Evolutionary conservation across 2,113 vertebrate species (phyloP), one percentile per base, ranked within the genome.

Genomic region (Gallinago paraguaiae): DNA sequence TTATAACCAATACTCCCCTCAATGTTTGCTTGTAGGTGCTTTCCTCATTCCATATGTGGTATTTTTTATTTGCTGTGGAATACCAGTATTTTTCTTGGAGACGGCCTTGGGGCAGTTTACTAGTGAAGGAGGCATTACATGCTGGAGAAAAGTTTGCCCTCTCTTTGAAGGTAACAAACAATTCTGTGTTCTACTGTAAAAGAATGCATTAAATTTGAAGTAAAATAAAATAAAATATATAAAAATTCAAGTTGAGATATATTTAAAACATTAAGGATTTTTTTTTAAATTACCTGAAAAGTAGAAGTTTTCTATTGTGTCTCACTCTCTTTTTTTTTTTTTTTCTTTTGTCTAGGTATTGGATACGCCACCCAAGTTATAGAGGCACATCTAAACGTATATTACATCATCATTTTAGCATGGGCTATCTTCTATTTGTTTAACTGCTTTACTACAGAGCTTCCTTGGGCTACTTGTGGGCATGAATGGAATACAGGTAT

Each of bases 401-500:
- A 99, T 96, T 99, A 99, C 91, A 98, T 99, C 97, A 99, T 99
- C 81, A 99, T 99, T 97, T 97, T 99, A 95, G 98, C 99, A 14
- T 99, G 99, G 99, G 99, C 99, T 82, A 99, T 99, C 96, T 99
- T 99, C 98, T 99, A 99, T 98, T 98, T 99, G 97, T 99, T 99
- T 96, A 99, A 99, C 97, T 99, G 99, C 98, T 99, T 99, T 94
- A 99, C 99, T 82, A 99, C 98, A 1, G 99, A 99, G 86, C 98
- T 99, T 43, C 99, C 99, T 74, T 99, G 99, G 99, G 99, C 99
- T 65, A 98, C 98, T 20, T 99, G 99, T 97, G 99, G 99, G 13
- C 99, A 99, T 28, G 98, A 99, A 64, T 99, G 99, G 99, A 99
- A 99, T 90, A 99, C 99, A 99, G 99, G 99, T 99, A 97, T 70